Percentiles rank a stretch among this genome's conserved stretches.
phyloP scores from a whole-genome alignment of 2,888 invertebrate species.

The Sphaerophoria rueppellii region DNA sequence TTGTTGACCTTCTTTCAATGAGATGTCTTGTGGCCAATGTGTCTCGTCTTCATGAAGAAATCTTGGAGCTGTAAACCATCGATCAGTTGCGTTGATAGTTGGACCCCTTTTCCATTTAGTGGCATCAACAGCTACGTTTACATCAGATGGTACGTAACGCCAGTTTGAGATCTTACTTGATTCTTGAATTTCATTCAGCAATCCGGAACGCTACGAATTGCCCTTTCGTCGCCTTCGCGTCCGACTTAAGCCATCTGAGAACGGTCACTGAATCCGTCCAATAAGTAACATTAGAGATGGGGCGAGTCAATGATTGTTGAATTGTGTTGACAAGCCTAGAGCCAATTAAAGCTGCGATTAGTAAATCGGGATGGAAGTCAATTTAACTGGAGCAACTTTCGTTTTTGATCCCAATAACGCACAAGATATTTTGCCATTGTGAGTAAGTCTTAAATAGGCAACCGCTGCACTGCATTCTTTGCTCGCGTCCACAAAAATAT shows the following conservation, averaged over 20 bases:
- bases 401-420: conserved; percentile 70
- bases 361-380: conserved; percentile 69
- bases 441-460: conserved; percentile 68
- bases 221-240: conserved; percentile 18
- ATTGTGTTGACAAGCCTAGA: conserved; percentile 55
- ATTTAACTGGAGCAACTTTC: conserved; percentile 74
- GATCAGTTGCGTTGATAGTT: not conserved
- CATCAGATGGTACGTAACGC: conserved; percentile 5
- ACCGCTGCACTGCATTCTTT: conserved; percentile 73
- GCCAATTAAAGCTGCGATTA: conserved; percentile 74
- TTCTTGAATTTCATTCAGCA: conserved; percentile 10
- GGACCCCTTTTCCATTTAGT: not conserved
- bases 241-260: conserved; percentile 74
- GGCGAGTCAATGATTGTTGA: not conserved
- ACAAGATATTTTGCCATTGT: conserved; percentile 31
- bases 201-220: conserved; percentile 13
- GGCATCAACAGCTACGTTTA: not conserved
- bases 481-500: conserved; percentile 75
- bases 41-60: not conserved
- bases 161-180: not conserved
- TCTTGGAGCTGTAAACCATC: not conserved
- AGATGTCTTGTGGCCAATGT: not conserved
- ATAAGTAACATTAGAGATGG: not conserved
- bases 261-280: conserved; percentile 75
- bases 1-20: not conserved